Evolutionary conservation across 1,140 invertebrate genomes (phyloP), one percentile per base, ranked within the genome.

Genomic region (Bombus polaris): DNA sequence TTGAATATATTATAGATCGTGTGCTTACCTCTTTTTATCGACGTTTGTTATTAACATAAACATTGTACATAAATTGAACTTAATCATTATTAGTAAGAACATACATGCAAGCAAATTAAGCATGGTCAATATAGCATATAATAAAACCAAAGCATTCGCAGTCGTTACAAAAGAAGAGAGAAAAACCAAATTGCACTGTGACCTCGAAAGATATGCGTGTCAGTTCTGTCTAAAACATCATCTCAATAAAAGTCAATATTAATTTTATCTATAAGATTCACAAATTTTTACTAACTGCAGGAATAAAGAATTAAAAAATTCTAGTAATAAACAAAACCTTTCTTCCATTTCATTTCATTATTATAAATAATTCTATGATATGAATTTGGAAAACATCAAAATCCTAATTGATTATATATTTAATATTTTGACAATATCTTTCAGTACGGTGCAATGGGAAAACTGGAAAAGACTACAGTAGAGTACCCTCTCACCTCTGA

Each of bases 401-500:
- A 53, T 47, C 15, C 15, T 53, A 18, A 22, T 53, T 53, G 47
- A 53, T 22, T 8, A 18, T 53, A 22, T 53, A 53, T 53, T 47
- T 53, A 53, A 53, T 53, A 53, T 22, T 53, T 53, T 53, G 18
- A 53, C 47, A 18, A 18, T 53, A 53, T 53, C 47, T 53, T 53
- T 53, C 47, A 22, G 22, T 6, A 53, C 18, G 2, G 10, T 80
- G 68, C 53, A 72, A 80, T 32, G 44, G 53, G 32, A 71, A 59
- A 57, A n/a, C 22, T 0, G 13, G 42, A 18, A 44, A 59, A 42
- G 32, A 57, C 9, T 62, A 32, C 37, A 70, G 47, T 32, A 35
- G 9, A 35, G 25, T 13, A 35, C n/a, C 47, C 37, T 68, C 92
- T 94, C 91, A 95, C 94, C 94, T 95, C 83, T 90, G n/a, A 83